Conservation (phyloP, 2,888 invertebrate genomes). For the Sturmia bella region DNA sequence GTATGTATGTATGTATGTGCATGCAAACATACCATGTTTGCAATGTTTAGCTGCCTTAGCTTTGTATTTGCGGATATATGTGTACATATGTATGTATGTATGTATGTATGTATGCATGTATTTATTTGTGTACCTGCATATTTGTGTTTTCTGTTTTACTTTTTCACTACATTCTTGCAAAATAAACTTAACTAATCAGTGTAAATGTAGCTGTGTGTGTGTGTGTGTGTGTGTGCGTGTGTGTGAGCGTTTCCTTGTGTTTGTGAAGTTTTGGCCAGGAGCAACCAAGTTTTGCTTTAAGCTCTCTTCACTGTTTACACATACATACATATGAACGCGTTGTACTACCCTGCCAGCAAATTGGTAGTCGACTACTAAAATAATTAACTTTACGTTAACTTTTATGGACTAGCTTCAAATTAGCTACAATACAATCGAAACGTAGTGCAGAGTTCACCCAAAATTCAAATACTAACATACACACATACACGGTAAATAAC, state of each 20-base stretch:
- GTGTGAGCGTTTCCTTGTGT: not conserved
- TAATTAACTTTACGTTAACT: no score
- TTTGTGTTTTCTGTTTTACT: not conserved
- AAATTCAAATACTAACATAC: no score
- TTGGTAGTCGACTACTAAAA: no score
- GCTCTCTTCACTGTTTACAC: conserved; percentile 33
- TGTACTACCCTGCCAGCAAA: no score
- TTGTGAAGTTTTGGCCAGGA: conserved; percentile 8
- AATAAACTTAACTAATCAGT: conserved; percentile 45
- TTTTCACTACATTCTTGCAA: conserved; percentile 26
- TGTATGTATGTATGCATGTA: not conserved
- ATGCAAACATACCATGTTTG: not conserved
- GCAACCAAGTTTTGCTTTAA: conserved; percentile 21
- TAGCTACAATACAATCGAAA: no score
- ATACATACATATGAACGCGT: no score
- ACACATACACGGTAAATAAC: no score
- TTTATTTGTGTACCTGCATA: not conserved
- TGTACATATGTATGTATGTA: not conserved
- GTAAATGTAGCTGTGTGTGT: conserved; percentile 23
- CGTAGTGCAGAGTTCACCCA: no score
- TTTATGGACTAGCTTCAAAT: no score
- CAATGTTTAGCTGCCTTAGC: conserved; percentile 30
- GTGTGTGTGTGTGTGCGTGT: conserved; percentile 23
- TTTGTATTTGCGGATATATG: conserved; percentile 16
- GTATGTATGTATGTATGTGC: not conserved